These are phyloP conservation scores for Temnothorax longispinosus DNA, from an alignment of 1,140 invertebrate species.

Conservation along the genomic window DNA sequence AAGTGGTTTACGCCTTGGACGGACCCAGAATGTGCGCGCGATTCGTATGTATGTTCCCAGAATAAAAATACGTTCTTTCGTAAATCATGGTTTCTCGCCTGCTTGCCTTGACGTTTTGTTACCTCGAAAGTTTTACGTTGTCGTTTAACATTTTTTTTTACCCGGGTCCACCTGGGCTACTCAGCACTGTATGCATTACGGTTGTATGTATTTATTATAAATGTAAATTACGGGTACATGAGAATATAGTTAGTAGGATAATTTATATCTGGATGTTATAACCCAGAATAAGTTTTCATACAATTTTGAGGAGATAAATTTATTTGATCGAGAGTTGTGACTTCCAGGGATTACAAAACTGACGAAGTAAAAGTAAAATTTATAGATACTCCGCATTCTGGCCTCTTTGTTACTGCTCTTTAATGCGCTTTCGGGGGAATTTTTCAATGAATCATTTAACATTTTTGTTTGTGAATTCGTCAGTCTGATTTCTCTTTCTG, in stretches of 20 bases:
- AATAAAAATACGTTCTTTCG: constrained; percentile 54
- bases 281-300: background rate
- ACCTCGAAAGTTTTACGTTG: constrained; percentile 37
- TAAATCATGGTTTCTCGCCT: constrained; percentile 52
- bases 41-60: constrained; percentile 42
- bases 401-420: background rate
- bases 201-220: constrained; percentile 27
- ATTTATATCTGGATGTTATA: background rate
- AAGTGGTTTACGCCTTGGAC: constrained; percentile 11
- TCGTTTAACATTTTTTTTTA: constrained; percentile 45
- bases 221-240: constrained; percentile 2
- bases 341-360: background rate
- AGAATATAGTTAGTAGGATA: background rate
- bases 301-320: background rate
- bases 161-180: background rate
- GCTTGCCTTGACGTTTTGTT: constrained; percentile 28
- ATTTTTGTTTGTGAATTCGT: constrained; percentile 9
- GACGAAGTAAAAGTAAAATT: background rate
- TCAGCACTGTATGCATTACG: constrained; percentile 1
- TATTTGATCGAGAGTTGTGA: background rate
- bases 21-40: constrained; percentile 3
- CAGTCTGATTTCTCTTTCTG: background rate
- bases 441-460: background rate
- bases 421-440: background rate
- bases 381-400: background rate